These are phyloP conservation scores for Garra rufa DNA, from an alignment of 2,113 vertebrate species.

Conservation along the genomic window DNA sequence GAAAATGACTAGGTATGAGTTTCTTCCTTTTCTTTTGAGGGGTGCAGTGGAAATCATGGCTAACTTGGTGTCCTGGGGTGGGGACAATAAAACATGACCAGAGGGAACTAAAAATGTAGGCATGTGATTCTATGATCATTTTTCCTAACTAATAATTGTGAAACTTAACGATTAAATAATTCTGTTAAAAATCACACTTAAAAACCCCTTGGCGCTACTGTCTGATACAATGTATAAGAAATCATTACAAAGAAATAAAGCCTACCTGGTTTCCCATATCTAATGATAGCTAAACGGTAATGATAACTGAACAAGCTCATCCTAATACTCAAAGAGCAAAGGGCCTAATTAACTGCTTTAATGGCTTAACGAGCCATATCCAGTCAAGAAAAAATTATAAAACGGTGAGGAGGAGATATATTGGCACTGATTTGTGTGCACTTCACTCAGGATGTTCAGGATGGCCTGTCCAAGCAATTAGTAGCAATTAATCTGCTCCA, in stretches of 20 bases:
- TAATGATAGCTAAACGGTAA: background rate
- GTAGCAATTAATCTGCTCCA: conserved; percentile 12
- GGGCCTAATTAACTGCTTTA: conserved; percentile 37
- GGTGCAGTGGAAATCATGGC: background rate
- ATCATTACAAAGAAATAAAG: background rate
- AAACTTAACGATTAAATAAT: background rate
- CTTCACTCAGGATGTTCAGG: conserved; percentile 45
- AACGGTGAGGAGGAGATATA: conserved; percentile 11
- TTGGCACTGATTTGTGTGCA: conserved; percentile 36
- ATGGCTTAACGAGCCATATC: conserved; percentile 45
- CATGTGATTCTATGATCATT: no score
- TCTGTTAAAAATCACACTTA: background rate
- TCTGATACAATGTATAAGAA: background rate
- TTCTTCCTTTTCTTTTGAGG: background rate
- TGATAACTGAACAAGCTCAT: background rate
- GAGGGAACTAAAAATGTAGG: background rate
- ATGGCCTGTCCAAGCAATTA: conserved; percentile 44
- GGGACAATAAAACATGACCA: background rate
- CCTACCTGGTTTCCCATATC: background rate
- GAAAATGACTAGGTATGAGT: background rate
- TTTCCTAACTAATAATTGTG: no score
- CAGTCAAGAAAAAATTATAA: conserved; percentile 24
- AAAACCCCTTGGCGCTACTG: background rate
- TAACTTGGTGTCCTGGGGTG: background rate
- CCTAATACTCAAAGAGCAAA: background rate